Evolutionary conservation across 1,140 invertebrate genomes (phyloP).

Genomic region (Drosophila dunni): DNA sequence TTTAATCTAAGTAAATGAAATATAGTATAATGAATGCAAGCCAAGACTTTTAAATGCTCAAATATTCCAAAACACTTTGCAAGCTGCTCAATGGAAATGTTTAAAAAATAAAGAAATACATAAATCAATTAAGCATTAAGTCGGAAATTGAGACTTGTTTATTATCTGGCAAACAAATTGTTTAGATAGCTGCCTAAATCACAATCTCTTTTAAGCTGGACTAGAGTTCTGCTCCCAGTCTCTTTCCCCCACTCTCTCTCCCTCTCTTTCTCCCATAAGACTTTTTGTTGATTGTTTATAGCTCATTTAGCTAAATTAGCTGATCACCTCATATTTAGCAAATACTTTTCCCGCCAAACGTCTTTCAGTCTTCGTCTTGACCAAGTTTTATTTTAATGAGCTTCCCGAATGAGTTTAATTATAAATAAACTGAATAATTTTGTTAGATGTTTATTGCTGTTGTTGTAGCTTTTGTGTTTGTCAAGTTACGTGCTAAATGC

Average conservation of each 20-base stretch:
- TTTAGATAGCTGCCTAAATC: constrained; percentile 15
- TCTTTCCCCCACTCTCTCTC: constrained; percentile 1
- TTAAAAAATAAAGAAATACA: background rate
- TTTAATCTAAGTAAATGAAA: no score
- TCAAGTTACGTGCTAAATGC: constrained; percentile 69
- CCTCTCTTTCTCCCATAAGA: constrained; percentile 5
- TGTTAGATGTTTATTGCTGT: constrained; percentile 5
- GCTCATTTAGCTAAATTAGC: constrained; percentile 63
- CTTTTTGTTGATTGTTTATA: constrained; percentile 50
- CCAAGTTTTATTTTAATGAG: constrained; percentile 73
- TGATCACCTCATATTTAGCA: constrained; percentile 43
- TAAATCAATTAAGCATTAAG: constrained; percentile 15
- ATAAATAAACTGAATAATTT: constrained; percentile 57
- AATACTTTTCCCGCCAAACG: constrained; percentile 11
- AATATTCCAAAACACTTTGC: background rate
- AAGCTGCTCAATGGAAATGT: background rate
- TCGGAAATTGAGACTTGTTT: constrained; percentile 36
- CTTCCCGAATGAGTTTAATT: constrained; percentile 71
- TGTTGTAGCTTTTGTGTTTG: constrained; percentile 29
- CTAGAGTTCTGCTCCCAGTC: background rate
- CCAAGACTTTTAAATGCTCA: background rate
- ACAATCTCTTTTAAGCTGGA: constrained; percentile 9
- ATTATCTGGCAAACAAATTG: constrained; percentile 35
- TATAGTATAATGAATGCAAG: no score
- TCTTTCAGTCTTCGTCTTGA: background rate